These are phyloP conservation scores for Oscheius sp. DNA, from an alignment of 2,888 invertebrate genomes.

Conservation along the genomic window DNA sequence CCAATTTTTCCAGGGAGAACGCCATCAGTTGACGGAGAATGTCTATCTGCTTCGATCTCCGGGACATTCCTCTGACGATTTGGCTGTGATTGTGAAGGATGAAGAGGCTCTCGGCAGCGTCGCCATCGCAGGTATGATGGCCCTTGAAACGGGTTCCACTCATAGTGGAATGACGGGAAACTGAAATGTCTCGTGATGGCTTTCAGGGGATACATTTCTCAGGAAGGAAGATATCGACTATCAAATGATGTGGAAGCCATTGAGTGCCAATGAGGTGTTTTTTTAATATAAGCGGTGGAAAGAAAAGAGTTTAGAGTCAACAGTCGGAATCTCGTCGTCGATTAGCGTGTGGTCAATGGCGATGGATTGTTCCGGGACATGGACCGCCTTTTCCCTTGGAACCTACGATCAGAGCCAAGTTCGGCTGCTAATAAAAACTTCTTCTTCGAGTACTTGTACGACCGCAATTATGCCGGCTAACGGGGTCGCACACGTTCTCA, in stretches of 20 bases:
- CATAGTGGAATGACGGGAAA: too few species aligned
- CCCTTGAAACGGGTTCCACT: too few species aligned
- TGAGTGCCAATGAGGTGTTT: constrained; percentile 54
- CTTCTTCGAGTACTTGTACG: neutral
- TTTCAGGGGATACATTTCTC: constrained; percentile 55
- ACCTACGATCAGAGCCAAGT: constrained; percentile 28
- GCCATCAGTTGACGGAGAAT: constrained; percentile 56
- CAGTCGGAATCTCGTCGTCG: constrained; percentile 33
- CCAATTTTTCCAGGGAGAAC: constrained; percentile 48
- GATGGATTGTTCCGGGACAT: constrained; percentile 66
- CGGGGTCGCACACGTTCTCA: constrained; percentile 24
- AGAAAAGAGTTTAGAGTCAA: neutral
- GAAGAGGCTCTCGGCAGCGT: constrained; percentile 60
- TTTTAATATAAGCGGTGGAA: neutral
- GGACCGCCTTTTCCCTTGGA: constrained; percentile 52
- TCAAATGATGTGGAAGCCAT: constrained; percentile 65
- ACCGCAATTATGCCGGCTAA: constrained; percentile 3
- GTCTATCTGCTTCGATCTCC: constrained; percentile 59
- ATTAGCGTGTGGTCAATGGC: constrained; percentile 50
- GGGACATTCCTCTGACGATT: constrained; percentile 68
- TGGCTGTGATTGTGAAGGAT: constrained; percentile 61
- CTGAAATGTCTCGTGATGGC: neutral
- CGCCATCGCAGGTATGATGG: constrained; percentile 49
- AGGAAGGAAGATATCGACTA: constrained; percentile 62
- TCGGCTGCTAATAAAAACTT: constrained; percentile 43